Conservation (phyloP, 2,888 invertebrate genomes). For the Ennomos quercinarius region DNA sequence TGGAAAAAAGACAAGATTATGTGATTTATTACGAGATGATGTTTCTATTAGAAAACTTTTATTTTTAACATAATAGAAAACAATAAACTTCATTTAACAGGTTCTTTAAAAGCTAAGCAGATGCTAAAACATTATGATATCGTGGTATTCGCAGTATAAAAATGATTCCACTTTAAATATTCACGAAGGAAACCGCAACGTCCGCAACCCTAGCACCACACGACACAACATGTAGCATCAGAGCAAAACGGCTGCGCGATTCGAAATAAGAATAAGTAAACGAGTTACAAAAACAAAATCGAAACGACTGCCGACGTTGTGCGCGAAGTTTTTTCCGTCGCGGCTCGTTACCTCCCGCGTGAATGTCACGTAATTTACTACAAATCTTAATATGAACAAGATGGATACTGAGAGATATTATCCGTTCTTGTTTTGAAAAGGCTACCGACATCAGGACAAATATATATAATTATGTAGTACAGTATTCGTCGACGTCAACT, state of each 20-base stretch:
- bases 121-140: too few species aligned
- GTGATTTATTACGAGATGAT: not conserved
- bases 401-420: slow-evolving; percentile 10
- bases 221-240: slow-evolving; percentile 65
- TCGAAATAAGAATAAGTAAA: slow-evolving; percentile 65
- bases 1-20: not conserved
- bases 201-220: slow-evolving; percentile 29
- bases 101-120: too few species aligned
- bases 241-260: slow-evolving; percentile 66
- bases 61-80: too few species aligned
- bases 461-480: not conserved
- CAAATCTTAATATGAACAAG: slow-evolving; percentile 29
- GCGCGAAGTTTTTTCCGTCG: slow-evolving; percentile 61
- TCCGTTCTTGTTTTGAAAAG: not conserved
- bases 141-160: too few species aligned
- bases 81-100: too few species aligned
- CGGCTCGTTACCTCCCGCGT: slow-evolving; percentile 66
- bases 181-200: too few species aligned
- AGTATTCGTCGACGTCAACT: not conserved
- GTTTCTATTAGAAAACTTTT: too few species aligned
- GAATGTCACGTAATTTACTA: slow-evolving; percentile 60
- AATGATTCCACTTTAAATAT: too few species aligned
- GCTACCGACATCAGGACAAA: not conserved
- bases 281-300: slow-evolving; percentile 44
- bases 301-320: slow-evolving; percentile 57